phyloP scores from a whole-genome alignment of 2,888 invertebrate genomes.

The Drosophila pseudotalamancana region DNA sequence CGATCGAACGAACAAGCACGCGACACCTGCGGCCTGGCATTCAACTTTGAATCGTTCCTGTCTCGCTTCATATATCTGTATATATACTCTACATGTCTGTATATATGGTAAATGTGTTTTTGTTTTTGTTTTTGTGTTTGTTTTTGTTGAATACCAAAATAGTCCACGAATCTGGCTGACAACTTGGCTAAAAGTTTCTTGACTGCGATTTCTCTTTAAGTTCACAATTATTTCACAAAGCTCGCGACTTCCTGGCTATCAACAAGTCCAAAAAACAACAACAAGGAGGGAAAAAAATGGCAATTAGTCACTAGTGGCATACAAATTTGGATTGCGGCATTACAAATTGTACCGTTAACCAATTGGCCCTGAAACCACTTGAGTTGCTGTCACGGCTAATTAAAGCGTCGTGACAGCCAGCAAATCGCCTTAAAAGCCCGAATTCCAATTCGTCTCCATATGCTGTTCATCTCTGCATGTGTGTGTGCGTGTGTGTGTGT shows the following conservation, averaged over 20 bases:
- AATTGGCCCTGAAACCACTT: conserved; percentile 7
- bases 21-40: conserved; percentile 65
- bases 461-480: not conserved
- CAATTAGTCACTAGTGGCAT: conserved; percentile 40
- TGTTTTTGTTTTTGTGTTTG: not conserved
- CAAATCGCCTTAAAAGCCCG: conserved; percentile 68
- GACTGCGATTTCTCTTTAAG: conserved; percentile 37
- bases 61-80: conserved; percentile 4
- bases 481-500: conserved; percentile 16
- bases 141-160: conserved; percentile 40
- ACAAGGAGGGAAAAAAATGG: not conserved
- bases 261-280: not conserved
- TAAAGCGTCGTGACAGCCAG: conserved; percentile 54
- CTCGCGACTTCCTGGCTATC: conserved; percentile 33
- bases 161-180: conserved; percentile 43
- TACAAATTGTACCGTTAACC: conserved; percentile 40
- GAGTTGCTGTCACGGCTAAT: conserved; percentile 23
- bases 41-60: conserved; percentile 29
- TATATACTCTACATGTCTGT: not conserved
- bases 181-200: conserved; percentile 20
- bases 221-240: not conserved
- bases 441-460: conserved; percentile 10
- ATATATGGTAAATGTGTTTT: not conserved
- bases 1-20: conserved; percentile 35
- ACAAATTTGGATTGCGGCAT: conserved; percentile 27